Conservation (phyloP, 1,140 invertebrate species). For the Kradibia gibbosae region DNA sequence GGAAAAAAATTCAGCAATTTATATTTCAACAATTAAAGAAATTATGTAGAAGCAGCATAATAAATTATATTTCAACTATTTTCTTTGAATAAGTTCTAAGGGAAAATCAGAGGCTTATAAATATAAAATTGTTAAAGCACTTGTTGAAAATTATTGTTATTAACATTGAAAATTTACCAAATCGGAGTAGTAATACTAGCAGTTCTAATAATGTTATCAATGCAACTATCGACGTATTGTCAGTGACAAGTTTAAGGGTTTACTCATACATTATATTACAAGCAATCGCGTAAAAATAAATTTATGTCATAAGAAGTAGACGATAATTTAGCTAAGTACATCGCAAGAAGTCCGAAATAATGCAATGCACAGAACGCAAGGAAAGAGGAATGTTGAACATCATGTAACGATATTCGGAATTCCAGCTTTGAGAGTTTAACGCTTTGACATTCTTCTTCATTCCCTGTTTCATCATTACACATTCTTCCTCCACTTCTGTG, state of each 20-base stretch:
- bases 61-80: too few relatives aligned
- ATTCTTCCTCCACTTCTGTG: not conserved
- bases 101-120: too few relatives aligned
- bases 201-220: not conserved
- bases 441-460: not conserved
- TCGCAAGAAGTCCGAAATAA: not conserved
- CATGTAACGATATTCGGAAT: not conserved
- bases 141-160: not conserved
- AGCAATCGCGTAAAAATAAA: not conserved
- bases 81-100: too few relatives aligned
- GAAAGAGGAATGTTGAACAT: not conserved
- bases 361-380: not conserved
- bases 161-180: not conserved
- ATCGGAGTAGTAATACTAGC: too few relatives aligned
- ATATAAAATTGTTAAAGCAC: not conserved
- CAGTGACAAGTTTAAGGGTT: not conserved
- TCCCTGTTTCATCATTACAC: not conserved
- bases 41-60: too few relatives aligned
- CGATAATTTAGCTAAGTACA: not conserved
- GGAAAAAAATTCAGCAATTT: too few relatives aligned
- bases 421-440: not conserved
- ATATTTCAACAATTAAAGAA: too few relatives aligned
- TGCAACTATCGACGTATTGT: not conserved
- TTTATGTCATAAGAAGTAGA: not conserved
- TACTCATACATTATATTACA: not conserved